Base-by-base conservation (phyloP, 2,797 vertebrate genomes). In the Nannoperca australis region DNA sequence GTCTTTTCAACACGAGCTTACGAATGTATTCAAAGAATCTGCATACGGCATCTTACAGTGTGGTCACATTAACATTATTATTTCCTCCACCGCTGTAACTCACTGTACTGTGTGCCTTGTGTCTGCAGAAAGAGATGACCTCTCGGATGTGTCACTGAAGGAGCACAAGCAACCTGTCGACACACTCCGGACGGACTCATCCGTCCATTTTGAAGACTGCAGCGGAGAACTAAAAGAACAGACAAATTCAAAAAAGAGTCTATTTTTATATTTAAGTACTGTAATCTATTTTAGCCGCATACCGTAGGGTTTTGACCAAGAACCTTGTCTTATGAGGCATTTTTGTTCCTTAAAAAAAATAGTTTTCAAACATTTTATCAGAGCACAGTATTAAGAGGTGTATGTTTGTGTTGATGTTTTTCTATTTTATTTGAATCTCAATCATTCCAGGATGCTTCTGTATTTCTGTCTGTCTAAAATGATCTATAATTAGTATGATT, bases 41-140 rank as follows among this genome's bases (percentile, higher is more conserved):
- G 18, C 20, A 32, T 2, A 24, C 47, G 51, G 45, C 36, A 27
- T 42, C 1, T 5, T 42, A 3, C 69, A 24, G 55, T 20, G 24
- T 50, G 4, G 34, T 18, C 2, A 36, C 32, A 27, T 69, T 59
- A 18, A 44, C 15, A 14, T 34, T 49, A 38, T n/a, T 20, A 2
- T 59, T 53, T 70, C 36, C 30, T 27, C 63, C 1, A 5, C 7
- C 1, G 20, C 38, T 55, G 32, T 75, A 30, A 75, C 73, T 58
- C 5, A 0, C 36, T 32, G 30, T 13, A n/a, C 7, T 59, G 50
- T 65, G 32, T 77, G 5, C n/a, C 0, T 61, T 75, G 65, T 78
- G 36, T 81, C 15, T 56, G 18, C 96, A 99, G 98, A 99, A 98
- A 93, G 98, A 99, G 94, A 99, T 99, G 98, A 99, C 98, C 0